A percentile compares a stretch with the other conserved stretches of the same genome.
Conservation (phyloP, 37 sponge, comb jelly and placozoan species). For the Mnemiopsis leidyi region DNA sequence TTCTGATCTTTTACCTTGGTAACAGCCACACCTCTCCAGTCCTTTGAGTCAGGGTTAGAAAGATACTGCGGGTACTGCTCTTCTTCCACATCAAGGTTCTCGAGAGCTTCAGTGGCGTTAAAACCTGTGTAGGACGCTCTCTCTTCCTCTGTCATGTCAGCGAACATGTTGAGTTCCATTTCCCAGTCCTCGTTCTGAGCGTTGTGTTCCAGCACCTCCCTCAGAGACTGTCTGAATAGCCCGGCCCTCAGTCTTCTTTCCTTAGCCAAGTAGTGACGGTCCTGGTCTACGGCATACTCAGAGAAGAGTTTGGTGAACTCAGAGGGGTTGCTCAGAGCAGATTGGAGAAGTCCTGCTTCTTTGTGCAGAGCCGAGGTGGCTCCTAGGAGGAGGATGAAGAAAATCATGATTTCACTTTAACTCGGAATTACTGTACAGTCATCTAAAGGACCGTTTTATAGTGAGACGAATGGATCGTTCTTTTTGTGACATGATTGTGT, state of each 20-base stretch:
- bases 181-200: neutral
- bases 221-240: neutral
- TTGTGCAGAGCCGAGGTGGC: neutral
- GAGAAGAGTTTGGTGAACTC: neutral
- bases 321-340: constrained; percentile 20
- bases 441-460: no score
- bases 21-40: constrained; percentile 34
- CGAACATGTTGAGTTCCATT: constrained; percentile 24
- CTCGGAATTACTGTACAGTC: neutral
- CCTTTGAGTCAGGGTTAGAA: neutral
- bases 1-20: constrained; percentile 31
- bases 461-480: no score
- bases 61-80: neutral
- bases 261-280: neutral
- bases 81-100: neutral
- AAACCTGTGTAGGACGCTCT: neutral
- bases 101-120: neutral
- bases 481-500: no score
- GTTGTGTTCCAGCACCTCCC: no score
- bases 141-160: constrained; percentile 35
- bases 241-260: neutral
- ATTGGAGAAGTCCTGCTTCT: neutral
- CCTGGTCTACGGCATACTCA: neutral
- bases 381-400: neutral
- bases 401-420: neutral